Base-by-base conservation (phyloP, 2,888 invertebrate genomes). In the Caenorhabditis japonica region DNA sequence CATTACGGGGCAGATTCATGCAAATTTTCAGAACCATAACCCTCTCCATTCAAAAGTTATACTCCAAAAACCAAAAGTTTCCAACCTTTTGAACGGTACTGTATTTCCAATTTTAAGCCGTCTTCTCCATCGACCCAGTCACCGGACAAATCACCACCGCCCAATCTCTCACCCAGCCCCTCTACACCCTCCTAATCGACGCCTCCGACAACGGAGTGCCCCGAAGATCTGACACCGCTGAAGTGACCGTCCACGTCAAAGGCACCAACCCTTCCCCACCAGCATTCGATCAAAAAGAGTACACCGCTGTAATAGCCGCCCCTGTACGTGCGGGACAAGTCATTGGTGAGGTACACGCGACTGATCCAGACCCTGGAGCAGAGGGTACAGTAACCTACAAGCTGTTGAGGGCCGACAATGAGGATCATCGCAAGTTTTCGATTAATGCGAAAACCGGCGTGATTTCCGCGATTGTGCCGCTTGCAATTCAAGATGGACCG, bases 231-330 rank as follows among this genome's bases (percentile, higher is more conserved):
- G 80, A 80, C 38, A 69, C 66, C 2, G 75, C 74, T 4, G 71
- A 80, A 51, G 41, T 82, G 21, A 71, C 60, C 17, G 66, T 82
- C 39, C 58, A 33, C 12, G 82, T 82, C 3, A 56, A 76, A 17
- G 82, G 82, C 43, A 77, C 82, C 0, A 85, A 85, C 59, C 83
- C 83, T 8, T 75, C 79, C 10, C 79, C 84, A 5, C 85, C 85
- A 0, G 81, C 81, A 21, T 85, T 85, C 49, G 83, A 84, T 19
- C 64, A 83, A 77, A 72, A 74, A 55, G 74, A 77, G 8, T 85
- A 86, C 46, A 74, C 77, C 4, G 59, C 81, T n/a, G 43, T 68
- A 2, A 56, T 77, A 0, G 36, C 68, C 3, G 58, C 78, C 12
- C 83, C 84, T 4, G 62, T 83, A 4, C 68, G 78, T n/a, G 77